A percentile compares a stretch with the other conserved stretches of the same genome.
Evolutionary conservation across 1,140 invertebrate genomes (phyloP).

Genomic region (Bicyclus anynana): DNA sequence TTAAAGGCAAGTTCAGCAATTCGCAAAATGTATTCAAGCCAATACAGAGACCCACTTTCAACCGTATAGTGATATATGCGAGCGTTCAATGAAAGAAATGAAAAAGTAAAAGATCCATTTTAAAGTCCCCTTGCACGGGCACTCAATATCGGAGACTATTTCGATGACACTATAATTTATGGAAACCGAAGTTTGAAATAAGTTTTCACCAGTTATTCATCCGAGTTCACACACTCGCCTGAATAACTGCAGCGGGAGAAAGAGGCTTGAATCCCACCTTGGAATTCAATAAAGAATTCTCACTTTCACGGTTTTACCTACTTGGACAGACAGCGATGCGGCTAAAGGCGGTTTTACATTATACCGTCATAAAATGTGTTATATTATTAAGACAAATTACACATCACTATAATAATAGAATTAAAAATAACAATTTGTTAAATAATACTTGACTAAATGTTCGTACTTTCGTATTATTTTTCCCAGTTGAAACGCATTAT

Average conservation of each 20-base stretch:
- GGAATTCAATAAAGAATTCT: constrained; percentile 29
- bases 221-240: constrained; percentile 18
- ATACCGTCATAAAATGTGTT: no score
- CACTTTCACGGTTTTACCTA: constrained; percentile 19
- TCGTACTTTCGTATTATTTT: no score
- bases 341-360: not conserved
- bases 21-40: no score
- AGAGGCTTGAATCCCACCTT: constrained; percentile 19
- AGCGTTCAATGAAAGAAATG: constrained; percentile 14
- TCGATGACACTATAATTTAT: constrained; percentile 26
- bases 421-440: no score
- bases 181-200: constrained; percentile 24
- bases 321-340: constrained; percentile 8
- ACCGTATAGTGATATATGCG: constrained; percentile 5
- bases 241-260: constrained; percentile 20
- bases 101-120: constrained; percentile 15
- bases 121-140: constrained; percentile 12
- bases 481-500: no score
- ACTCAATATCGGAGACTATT: constrained; percentile 21
- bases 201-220: constrained; percentile 24
- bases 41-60: not conserved
- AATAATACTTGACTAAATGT: no score
- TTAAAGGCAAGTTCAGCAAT: no score
- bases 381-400: no score
- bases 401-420: no score